phyloP scores from a whole-genome alignment of 2,888 invertebrate species.

The Selenia dentaria region DNA sequence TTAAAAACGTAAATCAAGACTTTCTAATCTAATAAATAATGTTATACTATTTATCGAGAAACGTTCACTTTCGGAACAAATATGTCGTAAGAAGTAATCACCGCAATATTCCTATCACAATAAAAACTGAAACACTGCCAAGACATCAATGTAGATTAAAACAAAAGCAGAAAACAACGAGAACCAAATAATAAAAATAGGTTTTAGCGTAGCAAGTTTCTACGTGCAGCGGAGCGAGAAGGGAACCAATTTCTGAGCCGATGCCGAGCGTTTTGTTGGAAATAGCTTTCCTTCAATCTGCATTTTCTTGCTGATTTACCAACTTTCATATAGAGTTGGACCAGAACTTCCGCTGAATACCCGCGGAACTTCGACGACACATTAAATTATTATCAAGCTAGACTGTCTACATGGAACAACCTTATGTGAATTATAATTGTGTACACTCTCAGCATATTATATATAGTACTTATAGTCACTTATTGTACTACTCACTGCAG shows the following conservation, averaged over 20 bases:
- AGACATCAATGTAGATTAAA: conserved; percentile 64
- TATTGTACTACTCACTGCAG: too few relatives aligned
- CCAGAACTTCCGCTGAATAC: conserved; percentile 60
- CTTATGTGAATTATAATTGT: conserved; percentile 15
- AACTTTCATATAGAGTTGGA: conserved; percentile 73
- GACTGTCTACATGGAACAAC: conserved; percentile 27
- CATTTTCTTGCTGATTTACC: conserved; percentile 85
- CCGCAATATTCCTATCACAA: conserved; percentile 26
- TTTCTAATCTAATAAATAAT: too few relatives aligned
- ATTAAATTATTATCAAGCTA: conserved; percentile 67
- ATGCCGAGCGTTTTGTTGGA: conserved; percentile 82
- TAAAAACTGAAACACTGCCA: conserved; percentile 19
- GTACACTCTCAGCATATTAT: neutral
- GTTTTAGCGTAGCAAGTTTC: conserved; percentile 76
- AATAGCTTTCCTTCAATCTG: conserved; percentile 84
- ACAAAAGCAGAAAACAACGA: conserved; percentile 63
- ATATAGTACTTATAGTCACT: too few relatives aligned
- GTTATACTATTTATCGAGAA: too few relatives aligned
- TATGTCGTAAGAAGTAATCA: conserved; percentile 8
- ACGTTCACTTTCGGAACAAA: neutral
- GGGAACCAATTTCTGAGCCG: conserved; percentile 82
- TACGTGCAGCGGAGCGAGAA: conserved; percentile 74
- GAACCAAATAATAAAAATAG: conserved; percentile 79
- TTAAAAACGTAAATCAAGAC: too few relatives aligned
- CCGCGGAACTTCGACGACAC: conserved; percentile 58